Percentiles rank a stretch among this genome's conserved stretches.
These are phyloP conservation scores for Halcyon smyrnensis DNA, from an alignment of 2,797 vertebrate species.

Conservation along the genomic window DNA sequence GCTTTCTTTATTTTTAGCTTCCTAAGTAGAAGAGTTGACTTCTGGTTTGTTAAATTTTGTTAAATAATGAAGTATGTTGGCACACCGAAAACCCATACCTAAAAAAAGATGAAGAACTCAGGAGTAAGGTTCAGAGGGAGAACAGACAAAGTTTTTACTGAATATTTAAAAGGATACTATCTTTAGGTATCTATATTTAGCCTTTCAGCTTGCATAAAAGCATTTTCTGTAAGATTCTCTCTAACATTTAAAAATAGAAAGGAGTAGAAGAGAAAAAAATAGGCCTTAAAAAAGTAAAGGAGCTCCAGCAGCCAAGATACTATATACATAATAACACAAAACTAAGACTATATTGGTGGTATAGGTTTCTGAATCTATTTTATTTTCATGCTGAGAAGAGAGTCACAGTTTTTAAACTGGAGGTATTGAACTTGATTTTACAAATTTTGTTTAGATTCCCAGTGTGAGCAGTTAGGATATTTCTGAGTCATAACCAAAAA, in stretches of 20 bases:
- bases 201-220: slow-evolving; percentile 14
- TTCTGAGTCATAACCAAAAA: slow-evolving; percentile 28
- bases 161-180: slow-evolving; percentile 71
- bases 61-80: slow-evolving; percentile 66
- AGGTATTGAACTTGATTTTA: not conserved
- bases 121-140: slow-evolving; percentile 57
- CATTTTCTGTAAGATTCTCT: not conserved
- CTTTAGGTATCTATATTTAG: slow-evolving; percentile 66
- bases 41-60: slow-evolving; percentile 49
- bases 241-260: not conserved
- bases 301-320: not conserved
- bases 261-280: not conserved
- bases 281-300: not conserved
- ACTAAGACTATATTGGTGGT: not conserved
- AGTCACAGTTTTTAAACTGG: not conserved
- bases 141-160: slow-evolving; percentile 36
- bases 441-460: slow-evolving; percentile 4
- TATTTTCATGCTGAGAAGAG: not conserved
- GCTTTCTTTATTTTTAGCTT: slow-evolving; percentile 19
- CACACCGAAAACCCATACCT: slow-evolving; percentile 35
- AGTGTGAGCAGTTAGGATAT: not conserved
- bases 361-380: slow-evolving; percentile 11
- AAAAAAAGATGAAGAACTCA: slow-evolving; percentile 63
- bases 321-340: not conserved
- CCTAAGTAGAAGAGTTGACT: slow-evolving; percentile 34